Conservation (phyloP, 1,140 invertebrate genomes). For the Dendrolimus punctatus region DNA sequence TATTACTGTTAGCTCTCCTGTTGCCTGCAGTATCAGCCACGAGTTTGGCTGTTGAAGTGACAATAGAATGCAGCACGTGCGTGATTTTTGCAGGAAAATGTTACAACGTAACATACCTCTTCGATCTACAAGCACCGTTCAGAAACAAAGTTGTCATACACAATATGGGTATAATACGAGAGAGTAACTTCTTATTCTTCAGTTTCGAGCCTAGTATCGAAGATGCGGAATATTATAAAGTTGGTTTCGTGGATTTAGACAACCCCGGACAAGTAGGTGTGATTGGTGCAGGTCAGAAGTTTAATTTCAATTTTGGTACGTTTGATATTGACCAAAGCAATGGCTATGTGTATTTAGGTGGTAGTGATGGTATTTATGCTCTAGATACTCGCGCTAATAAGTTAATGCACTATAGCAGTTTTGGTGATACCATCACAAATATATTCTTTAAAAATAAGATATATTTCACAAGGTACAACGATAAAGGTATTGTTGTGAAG, state of each 20-base stretch:
- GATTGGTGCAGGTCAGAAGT: slow-evolving; percentile 28
- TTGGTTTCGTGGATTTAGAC: slow-evolving; percentile 44
- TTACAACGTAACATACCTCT: slow-evolving; percentile 41
- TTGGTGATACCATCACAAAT: slow-evolving; percentile 37
- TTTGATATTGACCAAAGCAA: slow-evolving; percentile 54
- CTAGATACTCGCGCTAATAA: slow-evolving; percentile 31
- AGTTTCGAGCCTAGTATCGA: slow-evolving; percentile 48
- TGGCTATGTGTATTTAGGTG: slow-evolving; percentile 42
- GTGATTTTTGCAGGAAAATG: slow-evolving; percentile 35
- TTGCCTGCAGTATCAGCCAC: not conserved
- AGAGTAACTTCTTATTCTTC: slow-evolving; percentile 41
- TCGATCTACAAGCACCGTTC: slow-evolving; percentile 46
- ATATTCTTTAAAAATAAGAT: slow-evolving; percentile 49
- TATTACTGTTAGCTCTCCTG: slow-evolving; percentile 10
- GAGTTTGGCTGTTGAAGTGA: slow-evolving; percentile 3
- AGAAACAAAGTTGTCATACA: slow-evolving; percentile 38
- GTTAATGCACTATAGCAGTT: slow-evolving; percentile 37
- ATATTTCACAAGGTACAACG: slow-evolving; percentile 38
- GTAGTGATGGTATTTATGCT: slow-evolving; percentile 41
- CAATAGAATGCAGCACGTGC: slow-evolving; percentile 31
- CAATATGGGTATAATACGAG: slow-evolving; percentile 39
- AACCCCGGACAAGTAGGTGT: slow-evolving; percentile 21
- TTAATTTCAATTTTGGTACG: slow-evolving; percentile 48
- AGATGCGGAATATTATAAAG: slow-evolving; percentile 49
- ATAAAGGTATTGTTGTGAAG: slow-evolving; percentile 41